Evolutionary conservation across 2,113 vertebrate species (phyloP).

Genomic region (Lycocorax pyrrhopterus): DNA sequence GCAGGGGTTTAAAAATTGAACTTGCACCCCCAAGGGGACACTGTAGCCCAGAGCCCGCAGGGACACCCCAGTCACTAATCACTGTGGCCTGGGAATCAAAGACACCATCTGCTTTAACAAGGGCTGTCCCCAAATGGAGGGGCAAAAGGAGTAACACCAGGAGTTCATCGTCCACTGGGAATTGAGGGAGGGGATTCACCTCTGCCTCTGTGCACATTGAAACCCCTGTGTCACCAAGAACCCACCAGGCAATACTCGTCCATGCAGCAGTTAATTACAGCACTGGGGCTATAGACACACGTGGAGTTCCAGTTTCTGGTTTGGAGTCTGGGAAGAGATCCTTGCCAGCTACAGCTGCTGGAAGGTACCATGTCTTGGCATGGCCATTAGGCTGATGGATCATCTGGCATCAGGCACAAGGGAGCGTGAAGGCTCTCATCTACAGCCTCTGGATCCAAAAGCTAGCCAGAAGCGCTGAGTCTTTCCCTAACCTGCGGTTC

Average conservation of each 20-base stretch:
- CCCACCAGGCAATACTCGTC: not conserved
- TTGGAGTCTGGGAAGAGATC: not conserved
- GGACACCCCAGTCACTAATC: not conserved
- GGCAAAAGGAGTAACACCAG: not conserved
- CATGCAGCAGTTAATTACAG: not conserved
- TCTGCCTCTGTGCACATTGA: not conserved
- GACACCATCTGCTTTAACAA: not conserved
- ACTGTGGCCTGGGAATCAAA: not conserved
- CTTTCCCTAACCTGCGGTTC: not conserved
- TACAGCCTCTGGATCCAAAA: not conserved
- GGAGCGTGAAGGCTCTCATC: not conserved
- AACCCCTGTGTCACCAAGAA: not conserved
- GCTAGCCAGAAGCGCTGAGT: not conserved
- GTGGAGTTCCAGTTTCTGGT: not conserved
- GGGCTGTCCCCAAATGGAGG: not conserved
- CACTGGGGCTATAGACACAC: not conserved
- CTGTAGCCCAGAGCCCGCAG: not conserved
- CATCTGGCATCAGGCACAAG: not conserved
- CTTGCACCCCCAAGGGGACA: not conserved
- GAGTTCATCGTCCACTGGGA: fast-evolving
- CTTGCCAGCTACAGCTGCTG: not conserved
- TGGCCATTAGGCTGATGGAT: not conserved
- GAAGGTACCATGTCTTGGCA: not conserved
- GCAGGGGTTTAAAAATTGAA: not conserved
- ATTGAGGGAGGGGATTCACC: not conserved